Conservation (phyloP, 2,797 vertebrate genomes). For the Urocyon cinereoargenteus region DNA sequence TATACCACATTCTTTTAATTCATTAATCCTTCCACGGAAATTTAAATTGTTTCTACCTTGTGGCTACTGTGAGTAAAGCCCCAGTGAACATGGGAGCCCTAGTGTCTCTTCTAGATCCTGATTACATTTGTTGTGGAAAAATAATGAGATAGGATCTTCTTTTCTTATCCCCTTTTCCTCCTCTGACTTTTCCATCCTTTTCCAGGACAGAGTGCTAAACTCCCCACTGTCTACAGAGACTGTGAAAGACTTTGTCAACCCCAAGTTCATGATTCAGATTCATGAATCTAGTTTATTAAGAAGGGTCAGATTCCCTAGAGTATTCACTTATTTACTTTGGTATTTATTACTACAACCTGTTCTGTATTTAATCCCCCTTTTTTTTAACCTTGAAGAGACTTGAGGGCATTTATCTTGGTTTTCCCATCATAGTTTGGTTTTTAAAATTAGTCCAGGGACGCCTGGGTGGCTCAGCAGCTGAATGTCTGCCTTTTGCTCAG, state of each 20-base stretch:
- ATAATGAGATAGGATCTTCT: neutral
- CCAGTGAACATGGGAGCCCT: too few relatives aligned
- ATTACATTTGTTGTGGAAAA: neutral
- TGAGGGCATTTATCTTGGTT: neutral
- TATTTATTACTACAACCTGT: neutral
- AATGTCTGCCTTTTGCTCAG: too few relatives aligned
- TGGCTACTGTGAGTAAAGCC: neutral
- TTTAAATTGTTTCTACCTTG: neutral
- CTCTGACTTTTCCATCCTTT: neutral
- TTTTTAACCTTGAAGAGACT: neutral
- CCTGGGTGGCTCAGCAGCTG: too few relatives aligned
- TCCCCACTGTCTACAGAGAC: neutral
- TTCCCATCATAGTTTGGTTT: neutral
- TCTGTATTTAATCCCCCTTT: neutral
- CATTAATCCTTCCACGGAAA: neutral
- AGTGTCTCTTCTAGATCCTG: neutral
- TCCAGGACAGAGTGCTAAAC: neutral
- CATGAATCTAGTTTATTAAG: neutral
- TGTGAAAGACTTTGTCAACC: neutral
- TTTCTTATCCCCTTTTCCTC: neutral
- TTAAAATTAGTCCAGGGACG: neutral
- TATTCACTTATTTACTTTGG: neutral
- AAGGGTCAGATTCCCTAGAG: neutral
- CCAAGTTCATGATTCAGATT: neutral
- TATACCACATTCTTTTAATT: neutral